Percentiles rank a stretch among this genome's conserved stretches.
These are phyloP conservation scores for Zaprionus inermis DNA, from an alignment of 1,140 invertebrate species.

Conservation along the genomic window DNA sequence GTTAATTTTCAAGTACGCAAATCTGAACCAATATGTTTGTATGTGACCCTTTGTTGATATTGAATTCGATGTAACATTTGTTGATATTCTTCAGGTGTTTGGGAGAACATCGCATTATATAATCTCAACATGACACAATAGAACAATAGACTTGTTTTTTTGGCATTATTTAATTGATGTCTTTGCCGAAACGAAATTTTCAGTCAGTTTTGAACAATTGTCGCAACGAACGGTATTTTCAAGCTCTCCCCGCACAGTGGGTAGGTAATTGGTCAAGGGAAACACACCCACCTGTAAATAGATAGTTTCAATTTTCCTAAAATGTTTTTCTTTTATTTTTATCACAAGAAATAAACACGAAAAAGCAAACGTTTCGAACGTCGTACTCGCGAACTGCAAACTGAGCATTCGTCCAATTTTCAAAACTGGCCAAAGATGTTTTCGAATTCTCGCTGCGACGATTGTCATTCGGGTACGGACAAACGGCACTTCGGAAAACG, in stretches of 20 bases:
- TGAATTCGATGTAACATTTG: constrained; percentile 32
- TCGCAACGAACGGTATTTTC: background rate
- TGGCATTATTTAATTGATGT: constrained; percentile 13
- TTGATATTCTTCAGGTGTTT: constrained; percentile 50
- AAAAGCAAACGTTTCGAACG: constrained; percentile 34
- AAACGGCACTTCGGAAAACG: constrained; percentile 34
- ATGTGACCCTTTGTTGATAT: constrained; percentile 20
- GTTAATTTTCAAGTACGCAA: constrained; percentile 37
- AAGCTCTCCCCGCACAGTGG: constrained; percentile 13
- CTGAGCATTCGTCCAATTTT: constrained; percentile 59
- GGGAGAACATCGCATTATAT: constrained; percentile 61
- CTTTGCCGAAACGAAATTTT: background rate
- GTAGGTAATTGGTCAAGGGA: constrained; percentile 14
- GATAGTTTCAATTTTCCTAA: constrained; percentile 48
- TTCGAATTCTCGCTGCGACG: constrained; percentile 32
- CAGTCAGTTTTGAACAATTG: background rate
- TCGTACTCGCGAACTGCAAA: constrained; percentile 41
- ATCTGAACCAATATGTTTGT: background rate
- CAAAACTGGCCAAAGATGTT: constrained; percentile 51
- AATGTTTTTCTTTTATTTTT: constrained; percentile 47
- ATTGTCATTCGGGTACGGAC: constrained; percentile 23
- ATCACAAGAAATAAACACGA: constrained; percentile 17
- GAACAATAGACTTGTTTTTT: constrained; percentile 54
- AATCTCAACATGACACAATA: constrained; percentile 48
- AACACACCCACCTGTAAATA: constrained; percentile 70